These are phyloP conservation scores for Bedellia somnulentella DNA, from an alignment of 2,888 invertebrate genomes.

Conservation along the genomic window DNA sequence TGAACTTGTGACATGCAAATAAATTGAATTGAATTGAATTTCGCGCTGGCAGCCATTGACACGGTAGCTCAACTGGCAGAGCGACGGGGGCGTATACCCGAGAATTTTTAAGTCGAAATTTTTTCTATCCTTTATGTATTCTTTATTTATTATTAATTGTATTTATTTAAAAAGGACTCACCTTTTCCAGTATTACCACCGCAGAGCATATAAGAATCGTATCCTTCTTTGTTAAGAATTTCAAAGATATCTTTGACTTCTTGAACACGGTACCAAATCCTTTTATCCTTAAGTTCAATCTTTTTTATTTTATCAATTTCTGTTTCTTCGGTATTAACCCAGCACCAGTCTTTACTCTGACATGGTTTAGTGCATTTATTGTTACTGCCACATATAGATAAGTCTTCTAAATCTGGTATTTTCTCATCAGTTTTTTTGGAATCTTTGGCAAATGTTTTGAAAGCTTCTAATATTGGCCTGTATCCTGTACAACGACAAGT, in stretches of 20 bases:
- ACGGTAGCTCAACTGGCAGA: too few species aligned
- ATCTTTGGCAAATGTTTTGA: conserved; percentile 54
- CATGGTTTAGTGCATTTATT: conserved; percentile 9
- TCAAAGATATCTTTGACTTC: conserved; percentile 36
- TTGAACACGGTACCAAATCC: conserved; percentile 40
- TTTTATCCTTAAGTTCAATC: conserved; percentile 11
- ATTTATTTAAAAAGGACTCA: conserved; percentile 36
- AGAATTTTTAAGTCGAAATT: too few species aligned
- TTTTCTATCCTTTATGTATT: too few species aligned
- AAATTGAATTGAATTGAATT: too few species aligned
- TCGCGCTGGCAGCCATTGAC: too few species aligned
- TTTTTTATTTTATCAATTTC: conserved; percentile 2
- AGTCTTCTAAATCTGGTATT: conserved; percentile 10
- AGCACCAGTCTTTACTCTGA: conserved; percentile 12
- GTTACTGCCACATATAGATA: conserved; percentile 17
- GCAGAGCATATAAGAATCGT: conserved; percentile 49
- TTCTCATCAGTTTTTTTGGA: conserved; percentile 16
- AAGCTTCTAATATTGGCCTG: conserved; percentile 55
- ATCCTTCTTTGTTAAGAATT: conserved; percentile 20
- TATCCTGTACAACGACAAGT: conserved; percentile 69
- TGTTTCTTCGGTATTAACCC: conserved; percentile 4
- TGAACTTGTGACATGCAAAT: too few species aligned
- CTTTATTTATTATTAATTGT: too few species aligned
- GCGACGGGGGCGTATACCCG: too few species aligned
- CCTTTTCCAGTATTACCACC: conserved; percentile 71